Evolutionary conservation across 2,888 invertebrate genomes (phyloP).

Genomic region (Amphipyra tragopoginis): DNA sequence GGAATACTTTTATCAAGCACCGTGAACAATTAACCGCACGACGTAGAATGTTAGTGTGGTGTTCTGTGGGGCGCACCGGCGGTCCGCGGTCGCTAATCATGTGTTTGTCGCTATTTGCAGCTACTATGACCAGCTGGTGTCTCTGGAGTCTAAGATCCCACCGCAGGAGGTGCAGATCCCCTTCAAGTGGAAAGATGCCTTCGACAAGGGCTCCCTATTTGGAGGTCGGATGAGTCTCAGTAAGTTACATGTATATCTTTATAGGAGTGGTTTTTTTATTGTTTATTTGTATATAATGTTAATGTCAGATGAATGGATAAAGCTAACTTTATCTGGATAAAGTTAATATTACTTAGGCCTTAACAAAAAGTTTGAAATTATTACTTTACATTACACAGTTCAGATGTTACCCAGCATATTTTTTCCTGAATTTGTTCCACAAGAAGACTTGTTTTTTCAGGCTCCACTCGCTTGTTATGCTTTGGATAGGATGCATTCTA

Average conservation of each 20-base stretch:
- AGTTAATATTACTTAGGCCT: no score
- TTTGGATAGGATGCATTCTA: no score
- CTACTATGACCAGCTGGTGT: slow-evolving; percentile 98
- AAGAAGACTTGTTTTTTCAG: no score
- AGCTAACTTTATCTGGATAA: no score
- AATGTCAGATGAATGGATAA: no score
- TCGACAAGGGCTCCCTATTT: slow-evolving; percentile 98
- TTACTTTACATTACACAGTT: no score
- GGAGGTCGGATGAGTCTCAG: slow-evolving; percentile 97
- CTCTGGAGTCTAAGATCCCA: slow-evolving; percentile 98
- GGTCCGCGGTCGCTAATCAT: not conserved
- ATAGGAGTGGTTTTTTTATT: no score
- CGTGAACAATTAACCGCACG: not conserved
- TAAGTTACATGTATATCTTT: slow-evolving; percentile 84
- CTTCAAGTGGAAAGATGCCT: slow-evolving; percentile 99
- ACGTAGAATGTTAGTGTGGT: not conserved
- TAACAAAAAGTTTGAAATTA: no score
- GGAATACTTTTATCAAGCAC: slow-evolving; percentile 8
- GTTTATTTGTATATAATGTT: no score
- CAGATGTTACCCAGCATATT: no score
- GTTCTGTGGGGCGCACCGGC: not conserved
- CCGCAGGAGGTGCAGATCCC: slow-evolving; percentile 98
- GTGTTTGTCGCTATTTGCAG: slow-evolving; percentile 85
- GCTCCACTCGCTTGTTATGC: no score
- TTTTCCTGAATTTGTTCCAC: no score